Base-by-base conservation (phyloP, 2,888 invertebrate genomes). In the Noctua janthe region DNA sequence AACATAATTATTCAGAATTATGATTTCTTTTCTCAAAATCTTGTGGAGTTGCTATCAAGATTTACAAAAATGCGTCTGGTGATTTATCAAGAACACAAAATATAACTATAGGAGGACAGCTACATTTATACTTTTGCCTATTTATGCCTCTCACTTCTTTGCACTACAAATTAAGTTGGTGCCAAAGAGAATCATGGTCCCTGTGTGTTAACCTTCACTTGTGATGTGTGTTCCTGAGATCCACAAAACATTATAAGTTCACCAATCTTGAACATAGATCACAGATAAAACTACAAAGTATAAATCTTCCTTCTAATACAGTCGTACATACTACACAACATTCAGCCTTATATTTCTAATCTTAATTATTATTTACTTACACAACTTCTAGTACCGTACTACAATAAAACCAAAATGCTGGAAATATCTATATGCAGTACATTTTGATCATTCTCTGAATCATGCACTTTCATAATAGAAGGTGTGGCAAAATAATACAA, bases 381-480 rank as follows among this genome's bases (percentile, higher is more conserved):
- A 29, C 29, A 29, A 29, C 29, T 29, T 29, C 29, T 29, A 29
- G 29, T 29, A 29, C 29, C 29, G 29, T 29, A 29, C 29, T 29
- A 29, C 29, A 29, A 29, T 29, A 29, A 47, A 35, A 35, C 35
- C 35, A 54, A 82, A 66, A 43, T 49, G 15, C 20, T n/a, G 8
- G 20, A 74, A 29, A n/a, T 47, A 69, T 67, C 23, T 39, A 43
- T 43, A 20, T 29, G 56, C 82, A 64, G n/a, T 20, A 20, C 10
- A 39, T 54, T 69, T 83, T 47, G 43, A 17, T 23, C n/a, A 51
- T n/a, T n/a, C 20, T 39, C 47, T 29, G 23, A 70, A 39, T 54
- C 17, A 80, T 82, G 39, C 49, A 54, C 54, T 49, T 76, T 54
- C 13, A 39, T 77, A 64, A 62, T 11, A 23, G 4, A 51, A 56